Conservation (phyloP, 2,113 vertebrate genomes). For the Cygnus buccinator region DNA sequence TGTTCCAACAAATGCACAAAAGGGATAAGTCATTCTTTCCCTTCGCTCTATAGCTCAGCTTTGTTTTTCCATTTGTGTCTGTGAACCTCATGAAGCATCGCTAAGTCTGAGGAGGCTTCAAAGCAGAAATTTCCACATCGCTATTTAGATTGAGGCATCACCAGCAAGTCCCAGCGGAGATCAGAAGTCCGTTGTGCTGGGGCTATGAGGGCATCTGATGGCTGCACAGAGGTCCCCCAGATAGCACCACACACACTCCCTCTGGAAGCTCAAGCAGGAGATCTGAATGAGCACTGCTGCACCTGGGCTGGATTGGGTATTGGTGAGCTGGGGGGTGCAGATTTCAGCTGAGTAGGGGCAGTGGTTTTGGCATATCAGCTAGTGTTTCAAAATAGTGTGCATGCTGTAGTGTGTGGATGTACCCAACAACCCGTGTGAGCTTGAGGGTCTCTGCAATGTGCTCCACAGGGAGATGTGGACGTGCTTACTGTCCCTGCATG, state of each 20-base stretch:
- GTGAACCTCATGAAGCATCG: neutral
- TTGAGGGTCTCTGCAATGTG: neutral
- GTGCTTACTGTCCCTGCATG: neutral
- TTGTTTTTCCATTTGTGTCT: neutral
- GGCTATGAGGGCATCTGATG: neutral
- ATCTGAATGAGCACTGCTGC: neutral
- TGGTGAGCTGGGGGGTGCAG: neutral
- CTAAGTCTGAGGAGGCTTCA: neutral
- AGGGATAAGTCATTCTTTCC: neutral
- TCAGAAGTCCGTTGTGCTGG: neutral
- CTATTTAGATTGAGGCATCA: neutral
- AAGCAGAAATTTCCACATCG: neutral
- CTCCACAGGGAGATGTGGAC: fast-evolving
- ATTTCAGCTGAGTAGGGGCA: neutral
- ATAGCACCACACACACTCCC: neutral
- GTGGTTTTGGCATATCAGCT: neutral
- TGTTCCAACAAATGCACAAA: neutral
- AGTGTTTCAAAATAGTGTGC: fast-evolving
- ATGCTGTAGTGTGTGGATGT: neutral
- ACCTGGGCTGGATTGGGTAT: neutral
- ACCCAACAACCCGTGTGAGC: fast-evolving
- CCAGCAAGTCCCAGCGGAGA: neutral
- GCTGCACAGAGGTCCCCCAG: neutral
- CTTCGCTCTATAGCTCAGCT: neutral
- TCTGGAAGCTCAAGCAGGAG: neutral